Evolutionary conservation across 2,113 vertebrate genomes (phyloP), one percentile per base, ranked within the genome.

Genomic region (Salvelinus fontinalis): DNA sequence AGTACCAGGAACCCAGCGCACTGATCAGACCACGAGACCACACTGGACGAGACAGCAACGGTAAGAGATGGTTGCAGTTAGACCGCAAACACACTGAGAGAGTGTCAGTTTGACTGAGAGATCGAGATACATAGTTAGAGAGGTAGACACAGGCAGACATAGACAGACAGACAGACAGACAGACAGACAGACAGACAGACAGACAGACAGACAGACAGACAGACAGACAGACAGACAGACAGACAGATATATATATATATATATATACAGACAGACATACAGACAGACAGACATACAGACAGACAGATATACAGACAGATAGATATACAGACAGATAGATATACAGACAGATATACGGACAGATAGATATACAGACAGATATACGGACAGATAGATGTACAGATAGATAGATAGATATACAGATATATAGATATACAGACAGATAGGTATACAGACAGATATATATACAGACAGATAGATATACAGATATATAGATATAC

Each of bases 1-100:
- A 95, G 70, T 97, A 98, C 84, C 96, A 98, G 89, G 97, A 97
- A 82, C 97, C 96, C 14, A 94, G 85, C 29, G 91, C 90, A 8
- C 90, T 95, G 65, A 93, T 95, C 0, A 89, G 94, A 54, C 93
- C 94, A 1, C 86, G 95, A 2, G 93, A 95, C 5, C 94, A 95
- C 20, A 64, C 20, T 1, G n/a, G 22, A 64, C 88, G 93, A 14
- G 94, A 95, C 85, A 95, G 92, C 60, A 90, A 95, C 67, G 95
- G 96, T 97, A 81, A 89, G 88, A 27, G 0, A 69, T 51, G 48
- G 39, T 5, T n/a, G 29, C 54, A 69, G 44, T 31, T 18, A 29
- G 31, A 27, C 12, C 64, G 5, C 67, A 76, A 66, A 70, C 74
- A 76, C 75, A 76, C 68, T 39, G 5, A 44, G 49, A 2, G 2